A percentile compares a stretch with the other conserved stretches of the same genome.
These are phyloP conservation scores for Burhinus bistriatus DNA, from an alignment of 2,113 vertebrate genomes.

Conservation along the genomic window DNA sequence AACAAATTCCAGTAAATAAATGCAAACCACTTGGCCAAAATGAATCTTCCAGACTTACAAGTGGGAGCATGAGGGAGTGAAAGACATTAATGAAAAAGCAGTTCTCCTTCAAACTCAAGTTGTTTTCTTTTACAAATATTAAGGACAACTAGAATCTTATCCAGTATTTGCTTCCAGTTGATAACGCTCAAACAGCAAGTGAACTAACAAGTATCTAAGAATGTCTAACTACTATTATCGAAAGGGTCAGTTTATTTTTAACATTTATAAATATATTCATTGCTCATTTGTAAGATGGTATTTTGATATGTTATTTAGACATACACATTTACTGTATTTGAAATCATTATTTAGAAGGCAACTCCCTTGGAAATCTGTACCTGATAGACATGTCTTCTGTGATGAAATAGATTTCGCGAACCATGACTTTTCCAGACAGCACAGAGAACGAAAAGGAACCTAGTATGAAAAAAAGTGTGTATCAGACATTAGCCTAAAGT, in stretches of 20 bases:
- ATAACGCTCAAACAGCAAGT: background rate
- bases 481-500: background rate
- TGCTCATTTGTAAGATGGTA: background rate
- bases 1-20: background rate
- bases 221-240: background rate
- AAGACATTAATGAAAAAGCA: background rate
- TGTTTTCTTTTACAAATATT: background rate
- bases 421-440: constrained; percentile 98
- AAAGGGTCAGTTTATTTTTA: background rate
- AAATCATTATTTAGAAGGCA: background rate
- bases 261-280: background rate
- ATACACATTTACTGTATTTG: background rate
- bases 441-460: constrained; percentile 98
- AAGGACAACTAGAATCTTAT: background rate
- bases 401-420: constrained; percentile 97
- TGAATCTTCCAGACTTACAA: background rate
- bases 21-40: background rate
- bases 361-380: constrained; percentile 63
- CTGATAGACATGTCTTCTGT: constrained; percentile 97
- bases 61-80: background rate
- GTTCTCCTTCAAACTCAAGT: background rate
- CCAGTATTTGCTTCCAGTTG: background rate
- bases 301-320: background rate
- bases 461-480: constrained; percentile 34
- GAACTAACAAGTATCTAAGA: background rate